Percentiles rank a stretch among this genome's conserved stretches.
Evolutionary conservation across 2,113 vertebrate species (phyloP).

Genomic region (Aptenodytes forsteri): DNA sequence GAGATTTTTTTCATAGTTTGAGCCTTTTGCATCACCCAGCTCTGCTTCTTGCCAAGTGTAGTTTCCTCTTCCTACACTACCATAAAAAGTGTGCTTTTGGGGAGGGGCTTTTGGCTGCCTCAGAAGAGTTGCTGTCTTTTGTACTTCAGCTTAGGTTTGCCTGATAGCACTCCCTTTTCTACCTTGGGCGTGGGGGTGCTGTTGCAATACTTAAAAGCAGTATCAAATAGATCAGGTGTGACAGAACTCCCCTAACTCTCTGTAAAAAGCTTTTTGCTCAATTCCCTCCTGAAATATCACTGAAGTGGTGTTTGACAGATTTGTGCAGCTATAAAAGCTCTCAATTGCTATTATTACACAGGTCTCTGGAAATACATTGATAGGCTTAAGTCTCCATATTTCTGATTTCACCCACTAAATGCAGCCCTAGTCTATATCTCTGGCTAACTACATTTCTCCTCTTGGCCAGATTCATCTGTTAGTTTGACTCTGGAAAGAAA

Average conservation of each 20-base stretch:
- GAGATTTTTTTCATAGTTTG: not conserved
- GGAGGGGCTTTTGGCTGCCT: not conserved
- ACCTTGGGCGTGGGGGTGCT: not conserved
- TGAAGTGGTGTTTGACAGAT: conserved; percentile 15
- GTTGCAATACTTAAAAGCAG: not conserved
- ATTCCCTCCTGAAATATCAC: not conserved
- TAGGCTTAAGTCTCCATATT: not conserved
- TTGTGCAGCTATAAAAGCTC: conserved; percentile 38
- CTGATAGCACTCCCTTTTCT: not conserved
- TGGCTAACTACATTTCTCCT: not conserved
- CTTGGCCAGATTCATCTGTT: not conserved
- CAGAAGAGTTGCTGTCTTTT: not conserved
- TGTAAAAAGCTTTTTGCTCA: conserved; percentile 11
- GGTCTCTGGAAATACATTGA: not conserved
- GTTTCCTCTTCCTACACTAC: not conserved
- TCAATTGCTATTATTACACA: not conserved
- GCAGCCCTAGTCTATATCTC: not conserved
- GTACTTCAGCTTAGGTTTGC: not conserved
- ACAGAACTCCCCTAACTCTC: not conserved
- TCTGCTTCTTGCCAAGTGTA: not conserved
- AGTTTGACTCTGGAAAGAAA: not conserved
- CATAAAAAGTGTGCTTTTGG: not conserved
- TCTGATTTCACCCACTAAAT: not conserved
- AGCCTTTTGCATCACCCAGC: not conserved
- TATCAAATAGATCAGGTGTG: not conserved